Conservation (phyloP, 1,140 invertebrate genomes). For the Stenopsyche tienmushanensis region DNA sequence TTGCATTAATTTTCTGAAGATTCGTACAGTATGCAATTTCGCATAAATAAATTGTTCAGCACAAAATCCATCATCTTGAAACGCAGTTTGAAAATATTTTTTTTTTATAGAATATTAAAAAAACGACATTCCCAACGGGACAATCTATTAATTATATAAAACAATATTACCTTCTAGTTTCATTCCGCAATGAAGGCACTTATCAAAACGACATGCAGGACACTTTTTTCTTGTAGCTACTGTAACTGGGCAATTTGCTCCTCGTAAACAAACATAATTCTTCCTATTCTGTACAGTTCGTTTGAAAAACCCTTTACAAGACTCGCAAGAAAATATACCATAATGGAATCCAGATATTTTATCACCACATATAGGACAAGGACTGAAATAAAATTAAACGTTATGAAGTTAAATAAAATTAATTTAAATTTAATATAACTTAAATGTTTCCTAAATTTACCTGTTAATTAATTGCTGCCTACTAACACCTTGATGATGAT, state of each 20-base stretch:
- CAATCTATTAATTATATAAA: background rate
- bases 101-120: too few species aligned
- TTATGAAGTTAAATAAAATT: constrained; percentile 1
- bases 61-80: too few species aligned
- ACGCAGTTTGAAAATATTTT: too few species aligned
- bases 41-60: too few species aligned
- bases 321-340: constrained; percentile 96
- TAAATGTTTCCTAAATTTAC: constrained; percentile 49
- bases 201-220: constrained; percentile 95
- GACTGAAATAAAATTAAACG: constrained; percentile 60
- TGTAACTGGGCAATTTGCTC: constrained; percentile 86
- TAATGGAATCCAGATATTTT: constrained; percentile 95
- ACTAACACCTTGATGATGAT: constrained; percentile 70
- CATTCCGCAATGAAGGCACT: constrained; percentile 95
- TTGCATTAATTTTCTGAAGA: too few species aligned
- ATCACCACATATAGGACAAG: constrained; percentile 93
- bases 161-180: constrained; percentile 83
- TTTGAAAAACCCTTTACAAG: constrained; percentile 98
- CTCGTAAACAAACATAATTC: constrained; percentile 91
- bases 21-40: too few species aligned
- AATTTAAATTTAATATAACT: background rate
- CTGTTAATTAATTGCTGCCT: constrained; percentile 79
- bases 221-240: constrained; percentile 95
- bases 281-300: constrained; percentile 97
- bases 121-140: too few species aligned